Base-by-base conservation (phyloP, 2,888 invertebrate species). In the Harmothoe impar region DNA sequence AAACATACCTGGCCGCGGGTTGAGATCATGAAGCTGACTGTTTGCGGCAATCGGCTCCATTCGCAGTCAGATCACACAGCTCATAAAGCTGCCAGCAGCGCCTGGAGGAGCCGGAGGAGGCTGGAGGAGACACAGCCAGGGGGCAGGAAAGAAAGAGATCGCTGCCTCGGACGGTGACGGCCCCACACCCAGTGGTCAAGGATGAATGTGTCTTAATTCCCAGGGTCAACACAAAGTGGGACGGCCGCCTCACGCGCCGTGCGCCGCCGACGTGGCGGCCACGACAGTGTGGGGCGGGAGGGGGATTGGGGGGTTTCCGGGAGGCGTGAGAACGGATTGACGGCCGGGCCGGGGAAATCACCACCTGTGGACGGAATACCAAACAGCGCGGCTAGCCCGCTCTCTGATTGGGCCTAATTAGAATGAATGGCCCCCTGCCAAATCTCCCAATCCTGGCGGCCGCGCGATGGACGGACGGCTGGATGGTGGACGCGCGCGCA, bases 281-380 rank as follows among this genome's bases (percentile, higher is more conserved):
- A 7, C 29, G 72, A 25, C 25, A 72, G 72, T 7, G 72, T 15
- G 72, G 29, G 29, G n/a, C 15, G n/a, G 72, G 43, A 43, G 43
- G 43, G 43, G 10, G 43, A 10, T 3, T 7, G 3, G 3, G 43
- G 43, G 10, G 43, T 3, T 43, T 43, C 43, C 29, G 29, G 43
- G 81, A 35, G 81, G 81, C 54, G 86, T 31, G 86, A 25, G 86
- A 86, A 52, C 23, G 86, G 56, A 86, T 54, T 56, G 54, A 86
- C 86, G 56, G 86, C 54, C 7, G 12, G 86, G 56, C 43, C 56
- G 54, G 29, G 54, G 54, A 86, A 86, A 52, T 56, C 52, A 31
- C 54, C 86, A 86, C 86, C 86, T 86, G 86, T 86, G 86, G 56
- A 29, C 25, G 86, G 86, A 52, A 86, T 86, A 56, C 86, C 31